Evolutionary conservation across 2,888 invertebrate species (phyloP).

Genomic region (Argyresthia albistria): DNA sequence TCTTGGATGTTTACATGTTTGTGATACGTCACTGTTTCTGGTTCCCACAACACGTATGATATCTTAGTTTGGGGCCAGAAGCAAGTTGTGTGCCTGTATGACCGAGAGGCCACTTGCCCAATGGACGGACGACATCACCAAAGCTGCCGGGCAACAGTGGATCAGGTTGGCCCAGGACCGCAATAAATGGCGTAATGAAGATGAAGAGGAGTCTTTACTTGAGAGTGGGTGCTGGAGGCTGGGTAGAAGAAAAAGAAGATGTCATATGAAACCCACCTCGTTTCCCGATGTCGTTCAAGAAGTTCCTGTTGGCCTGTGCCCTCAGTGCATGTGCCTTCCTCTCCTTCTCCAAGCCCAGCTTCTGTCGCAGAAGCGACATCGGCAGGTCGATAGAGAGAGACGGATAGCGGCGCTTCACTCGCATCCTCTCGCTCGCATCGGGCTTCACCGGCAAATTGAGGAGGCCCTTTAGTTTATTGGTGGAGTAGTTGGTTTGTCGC

Average conservation of each 20-base stretch:
- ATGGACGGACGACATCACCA: too few species aligned
- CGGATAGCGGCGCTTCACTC: slow-evolving; percentile 73
- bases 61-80: too few species aligned
- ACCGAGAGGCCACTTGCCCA: too few species aligned
- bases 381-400: slow-evolving; percentile 90
- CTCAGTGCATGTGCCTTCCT: slow-evolving; percentile 77
- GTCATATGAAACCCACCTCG: slow-evolving; percentile 47
- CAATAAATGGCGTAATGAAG: too few species aligned
- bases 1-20: too few species aligned
- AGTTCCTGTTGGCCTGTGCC: slow-evolving; percentile 75
- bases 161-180: too few species aligned
- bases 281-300: slow-evolving; percentile 83
- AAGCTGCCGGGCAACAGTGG: too few species aligned
- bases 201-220: too few species aligned
- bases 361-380: slow-evolving; percentile 86
- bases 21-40: too few species aligned
- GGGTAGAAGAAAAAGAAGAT: background rate
- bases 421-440: slow-evolving; percentile 27
- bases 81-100: too few species aligned
- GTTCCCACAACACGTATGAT: too few species aligned
- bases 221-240: too few species aligned
- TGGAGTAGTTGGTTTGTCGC: background rate
- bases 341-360: slow-evolving; percentile 83
- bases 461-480: background rate
- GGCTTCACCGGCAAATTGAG: slow-evolving; percentile 1